Base-by-base conservation (phyloP, 2,888 invertebrate genomes). In the Coleophora flavipennella region DNA sequence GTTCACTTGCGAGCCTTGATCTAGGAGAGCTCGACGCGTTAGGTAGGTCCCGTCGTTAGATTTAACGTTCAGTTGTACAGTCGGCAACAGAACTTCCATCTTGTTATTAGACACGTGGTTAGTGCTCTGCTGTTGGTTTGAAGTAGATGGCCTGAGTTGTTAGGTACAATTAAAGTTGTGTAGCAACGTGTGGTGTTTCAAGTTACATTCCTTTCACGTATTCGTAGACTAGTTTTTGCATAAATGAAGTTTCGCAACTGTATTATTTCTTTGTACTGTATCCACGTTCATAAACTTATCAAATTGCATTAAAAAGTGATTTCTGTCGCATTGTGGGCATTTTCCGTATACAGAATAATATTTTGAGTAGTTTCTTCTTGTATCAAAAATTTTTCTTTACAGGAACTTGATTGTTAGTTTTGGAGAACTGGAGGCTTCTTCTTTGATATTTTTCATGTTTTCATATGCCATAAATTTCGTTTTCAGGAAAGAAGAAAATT, bases 391-490 rank as follows among this genome's bases (percentile, higher is more conserved):
- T 20, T 20, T 20, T 20, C 20, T 20, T 20, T 6, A 20, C 6
- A 20, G 20, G 20, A 4, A 4, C 20, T 20, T 20, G 20, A n/a
- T n/a, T n/a, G n/a, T n/a, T 20, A 20, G 3, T 20, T 20, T 20
- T 4, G 20, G 20, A 4, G 20, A 3, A 20, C 20, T 20, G 3
- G 3, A 4, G 20, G 6, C 3, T 20, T 3, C 6, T 3, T 20
- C 6, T 4, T 20, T 20, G 20, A 3, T 3, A 20, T 6, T 20
- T 20, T 20, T 20, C 3, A 6, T 6, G 6, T 6, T 20, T 34
- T 34, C 31, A 2, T 31, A 33, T 4, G 33, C 34, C 9, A 12
- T 38, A 13, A 38, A 38, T 12, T 38, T 38, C n/a, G 27, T 33
- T 32, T 33, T 33, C 12, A 38, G 10, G 26, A 33, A 38, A 2